phyloP scores from a whole-genome alignment of 2,113 vertebrate genomes.

The Tretioscincus oriximinensis region DNA sequence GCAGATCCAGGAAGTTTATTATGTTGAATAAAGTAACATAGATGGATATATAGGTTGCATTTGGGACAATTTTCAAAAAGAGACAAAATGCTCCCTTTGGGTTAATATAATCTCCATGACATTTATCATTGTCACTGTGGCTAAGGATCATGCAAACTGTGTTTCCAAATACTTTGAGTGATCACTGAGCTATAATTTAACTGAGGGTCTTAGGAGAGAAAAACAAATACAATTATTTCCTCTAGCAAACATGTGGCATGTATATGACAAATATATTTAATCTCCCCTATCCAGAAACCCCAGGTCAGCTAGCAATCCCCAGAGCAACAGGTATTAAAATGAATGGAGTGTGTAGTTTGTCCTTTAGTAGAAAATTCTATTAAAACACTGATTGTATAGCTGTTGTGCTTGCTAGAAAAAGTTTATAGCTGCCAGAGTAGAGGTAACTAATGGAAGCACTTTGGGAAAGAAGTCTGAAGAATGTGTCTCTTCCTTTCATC shows the following conservation, averaged over 20 bases:
- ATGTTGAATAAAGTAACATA: neutral
- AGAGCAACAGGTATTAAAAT: neutral
- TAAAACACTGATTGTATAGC: too few species aligned
- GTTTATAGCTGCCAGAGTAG: neutral
- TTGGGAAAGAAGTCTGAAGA: neutral
- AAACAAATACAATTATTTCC: neutral
- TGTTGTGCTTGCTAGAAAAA: too few species aligned
- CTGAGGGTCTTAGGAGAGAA: neutral
- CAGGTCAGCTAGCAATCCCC: neutral
- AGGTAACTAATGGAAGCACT: neutral
- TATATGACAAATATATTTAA: neutral
- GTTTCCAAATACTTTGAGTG: too few species aligned
- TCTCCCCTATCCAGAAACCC: neutral
- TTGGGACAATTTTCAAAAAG: too few species aligned
- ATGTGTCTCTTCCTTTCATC: neutral
- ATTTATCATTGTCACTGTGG: too few species aligned
- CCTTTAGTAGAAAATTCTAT: neutral
- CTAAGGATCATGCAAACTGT: too few species aligned
- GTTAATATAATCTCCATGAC: too few species aligned
- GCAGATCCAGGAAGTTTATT: neutral
- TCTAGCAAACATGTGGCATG: neutral
- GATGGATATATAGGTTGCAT: neutral
- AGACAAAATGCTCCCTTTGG: too few species aligned
- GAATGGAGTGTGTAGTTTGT: neutral
- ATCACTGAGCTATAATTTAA: neutral